Conservation (phyloP, 2,113 vertebrate genomes). For the Telmatochromis brichardi region DNA sequence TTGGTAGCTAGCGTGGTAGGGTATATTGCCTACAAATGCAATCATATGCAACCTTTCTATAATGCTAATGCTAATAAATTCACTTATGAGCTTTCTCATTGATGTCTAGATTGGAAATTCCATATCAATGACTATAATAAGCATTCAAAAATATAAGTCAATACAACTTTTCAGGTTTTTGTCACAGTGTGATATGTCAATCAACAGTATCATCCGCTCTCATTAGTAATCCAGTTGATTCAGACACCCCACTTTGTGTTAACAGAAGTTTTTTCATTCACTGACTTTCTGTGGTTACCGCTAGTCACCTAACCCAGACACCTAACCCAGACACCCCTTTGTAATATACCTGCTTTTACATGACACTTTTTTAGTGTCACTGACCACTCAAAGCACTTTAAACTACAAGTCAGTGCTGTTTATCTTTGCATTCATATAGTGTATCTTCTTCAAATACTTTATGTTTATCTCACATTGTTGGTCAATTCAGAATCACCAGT, state of each 20-base stretch:
- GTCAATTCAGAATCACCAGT: neutral
- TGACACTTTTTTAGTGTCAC: neutral
- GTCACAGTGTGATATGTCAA: neutral
- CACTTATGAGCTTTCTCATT: neutral
- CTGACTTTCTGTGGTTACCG: neutral
- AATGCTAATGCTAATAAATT: neutral
- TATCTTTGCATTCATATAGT: neutral
- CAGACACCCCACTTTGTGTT: neutral
- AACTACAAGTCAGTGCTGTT: neutral
- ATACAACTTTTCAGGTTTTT: neutral
- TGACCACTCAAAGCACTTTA: neutral
- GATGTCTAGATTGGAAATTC: neutral
- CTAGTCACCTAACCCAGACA: neutral
- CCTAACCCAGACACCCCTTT: neutral
- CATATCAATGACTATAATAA: neutral
- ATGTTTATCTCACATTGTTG: neutral
- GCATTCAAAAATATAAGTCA: neutral
- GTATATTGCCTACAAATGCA: neutral
- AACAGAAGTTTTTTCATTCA: neutral
- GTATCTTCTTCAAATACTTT: neutral
- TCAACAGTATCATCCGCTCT: neutral
- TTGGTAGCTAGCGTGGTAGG: neutral
- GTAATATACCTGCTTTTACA: neutral
- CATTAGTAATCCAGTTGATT: neutral
- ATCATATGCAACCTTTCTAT: neutral